Evolutionary conservation across 2,888 invertebrate genomes (phyloP).

Genomic region (Tetanocera ferruginea): DNA sequence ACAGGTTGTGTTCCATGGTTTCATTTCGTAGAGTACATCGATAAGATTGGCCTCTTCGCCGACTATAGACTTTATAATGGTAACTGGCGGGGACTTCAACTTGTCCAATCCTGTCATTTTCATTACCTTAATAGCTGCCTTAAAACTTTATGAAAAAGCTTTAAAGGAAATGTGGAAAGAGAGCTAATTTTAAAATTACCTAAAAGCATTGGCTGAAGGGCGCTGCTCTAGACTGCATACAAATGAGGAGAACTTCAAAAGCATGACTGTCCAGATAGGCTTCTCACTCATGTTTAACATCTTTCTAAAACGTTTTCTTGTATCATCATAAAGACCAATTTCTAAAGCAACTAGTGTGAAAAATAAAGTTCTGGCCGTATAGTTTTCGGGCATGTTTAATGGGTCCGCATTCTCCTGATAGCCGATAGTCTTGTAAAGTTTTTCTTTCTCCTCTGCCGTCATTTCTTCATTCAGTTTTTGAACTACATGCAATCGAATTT

Average conservation of each 20-base stretch:
- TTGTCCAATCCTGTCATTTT: conserved; percentile 76
- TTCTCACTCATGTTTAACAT: conserved; percentile 35
- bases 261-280: conserved; percentile 71
- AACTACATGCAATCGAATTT: not conserved
- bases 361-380: conserved; percentile 82
- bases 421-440: conserved; percentile 94
- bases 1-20: conserved; percentile 86
- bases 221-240: conserved; percentile 79
- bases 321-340: conserved; percentile 78
- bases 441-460: conserved; percentile 92
- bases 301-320: not conserved
- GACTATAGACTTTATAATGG: conserved; percentile 71
- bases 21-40: conserved; percentile 89
- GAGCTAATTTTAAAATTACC: conserved; percentile 70
- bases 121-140: conserved; percentile 80
- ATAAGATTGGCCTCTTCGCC: conserved; percentile 73
- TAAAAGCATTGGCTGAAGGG: conserved; percentile 82
- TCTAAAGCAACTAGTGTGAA: conserved; percentile 83
- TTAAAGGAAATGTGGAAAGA: conserved; percentile 41
- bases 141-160: conserved; percentile 70
- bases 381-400: conserved; percentile 79
- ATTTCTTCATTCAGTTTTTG: conserved; percentile 89
- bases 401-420: conserved; percentile 90
- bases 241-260: conserved; percentile 76
- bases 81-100: conserved; percentile 75